Conservation (phyloP, 2,888 invertebrate genomes). For the Tenthredo scrophulariae region DNA sequence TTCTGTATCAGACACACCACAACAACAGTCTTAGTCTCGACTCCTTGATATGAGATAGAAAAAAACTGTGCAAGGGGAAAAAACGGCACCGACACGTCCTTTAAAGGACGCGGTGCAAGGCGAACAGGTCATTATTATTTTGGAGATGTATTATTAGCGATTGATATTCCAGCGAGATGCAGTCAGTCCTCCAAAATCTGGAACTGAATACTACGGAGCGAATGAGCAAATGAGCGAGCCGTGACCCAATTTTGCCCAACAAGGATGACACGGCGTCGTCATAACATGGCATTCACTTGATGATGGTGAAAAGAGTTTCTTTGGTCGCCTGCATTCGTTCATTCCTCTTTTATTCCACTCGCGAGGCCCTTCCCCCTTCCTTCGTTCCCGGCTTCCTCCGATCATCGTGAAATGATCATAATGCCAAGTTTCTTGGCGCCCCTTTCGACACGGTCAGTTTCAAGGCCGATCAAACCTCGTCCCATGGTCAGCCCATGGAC, state of each 20-base stretch:
- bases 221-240: not conserved
- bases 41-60: not conserved
- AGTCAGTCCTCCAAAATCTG: conserved; percentile 31
- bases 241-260: conserved; percentile 41
- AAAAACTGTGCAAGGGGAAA: not conserved
- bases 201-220: not conserved
- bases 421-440: conserved; percentile 11
- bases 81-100: not conserved
- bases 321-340: not conserved
- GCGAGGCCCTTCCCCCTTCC: not conserved
- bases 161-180: conserved; percentile 17
- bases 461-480: conserved; percentile 2
- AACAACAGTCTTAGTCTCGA: not conserved
- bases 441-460: not conserved
- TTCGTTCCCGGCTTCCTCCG: not conserved
- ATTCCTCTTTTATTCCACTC: not conserved
- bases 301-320: not conserved
- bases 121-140: conserved; percentile 20
- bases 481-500: conserved; percentile 7
- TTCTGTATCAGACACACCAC: not conserved
- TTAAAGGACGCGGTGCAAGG: conserved; percentile 19
- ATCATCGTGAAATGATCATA: not conserved
- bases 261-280: conserved; percentile 28
- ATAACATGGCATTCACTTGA: not conserved
- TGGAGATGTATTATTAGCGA: conserved; percentile 38